These are phyloP conservation scores for Lasioglossum malachurum DNA, from an alignment of 2,888 invertebrate species.

Conservation along the genomic window DNA sequence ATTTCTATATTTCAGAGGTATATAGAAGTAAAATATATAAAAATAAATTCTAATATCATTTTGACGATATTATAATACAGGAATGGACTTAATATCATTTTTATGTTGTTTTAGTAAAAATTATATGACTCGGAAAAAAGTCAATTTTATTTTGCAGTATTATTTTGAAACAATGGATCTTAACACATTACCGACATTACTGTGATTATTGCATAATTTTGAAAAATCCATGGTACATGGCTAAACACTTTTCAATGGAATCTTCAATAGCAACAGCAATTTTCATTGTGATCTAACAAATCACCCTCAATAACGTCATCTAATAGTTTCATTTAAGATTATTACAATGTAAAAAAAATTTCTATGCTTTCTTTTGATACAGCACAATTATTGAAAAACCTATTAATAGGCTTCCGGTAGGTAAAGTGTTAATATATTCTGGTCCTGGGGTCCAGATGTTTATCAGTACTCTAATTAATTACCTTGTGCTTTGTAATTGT, in stretches of 20 bases:
- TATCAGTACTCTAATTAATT: neutral
- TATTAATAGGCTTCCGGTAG: too few species aligned
- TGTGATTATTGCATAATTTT: too few species aligned
- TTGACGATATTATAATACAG: neutral
- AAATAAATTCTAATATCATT: neutral
- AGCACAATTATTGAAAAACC: too few species aligned
- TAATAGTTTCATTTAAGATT: too few species aligned
- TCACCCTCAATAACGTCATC: too few species aligned
- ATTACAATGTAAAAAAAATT: too few species aligned
- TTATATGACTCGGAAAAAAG: neutral
- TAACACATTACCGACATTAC: too few species aligned
- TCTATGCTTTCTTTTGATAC: too few species aligned
- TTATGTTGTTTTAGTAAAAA: neutral
- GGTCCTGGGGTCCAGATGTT: neutral
- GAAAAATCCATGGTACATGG: too few species aligned
- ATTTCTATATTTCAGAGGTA: neutral
- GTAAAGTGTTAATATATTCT: neutral
- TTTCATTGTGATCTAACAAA: too few species aligned
- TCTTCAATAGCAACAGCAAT: too few species aligned
- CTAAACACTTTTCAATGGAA: too few species aligned
- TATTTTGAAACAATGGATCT: neutral
- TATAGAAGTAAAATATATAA: neutral
- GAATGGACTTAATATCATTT: neutral
- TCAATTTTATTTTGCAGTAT: neutral
- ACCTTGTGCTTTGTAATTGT: neutral